Evolutionary conservation across 1,140 invertebrate species (phyloP), one percentile per base, ranked within the genome.

Genomic region (Lasioglossum baleicum): DNA sequence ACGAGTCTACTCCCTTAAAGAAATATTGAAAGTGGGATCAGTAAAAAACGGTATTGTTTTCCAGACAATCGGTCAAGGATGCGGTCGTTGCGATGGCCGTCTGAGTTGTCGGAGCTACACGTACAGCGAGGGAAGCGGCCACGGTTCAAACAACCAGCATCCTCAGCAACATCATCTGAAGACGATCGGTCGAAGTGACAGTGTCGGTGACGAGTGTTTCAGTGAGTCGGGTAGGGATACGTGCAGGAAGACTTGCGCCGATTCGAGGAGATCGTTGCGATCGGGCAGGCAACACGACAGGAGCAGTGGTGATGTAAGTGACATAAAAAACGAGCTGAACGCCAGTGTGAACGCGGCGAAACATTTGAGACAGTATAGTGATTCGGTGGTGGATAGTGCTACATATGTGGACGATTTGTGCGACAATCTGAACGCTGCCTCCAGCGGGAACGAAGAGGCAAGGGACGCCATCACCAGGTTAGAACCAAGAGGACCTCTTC

Each of bases 401-500:
- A 89, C 85, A 61, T 86, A 84, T 84, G 81, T 83, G 61, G 83
- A 84, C 74, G 81, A 89, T 81, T 76, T 86, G 75, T 88, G 85
- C 60, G 83, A 89, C 63, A 83, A 74, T 61, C 60, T 94, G 51
- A 93, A 94, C 76, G 63, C 73, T 17, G 51, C 74, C 44, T 80
- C 83, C 69, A 78, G 74, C 11, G 71, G 73, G 0, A 87, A 75
- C 77, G 90, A 91, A 26, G 91, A 92, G 58, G 87, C 88, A 1
- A 89, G 89, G 61, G 89, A 91, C 65, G 88, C 90, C 6, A 26
- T 91, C 17, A 81, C 88, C 10, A 88, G 89, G 56, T 66, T 91
- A 80, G 91, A 94, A 91, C 88, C 93, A 86, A 88, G 94, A 89
- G 85, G 92, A 89, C 60, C 92, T 86, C 87, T 89, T 64, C 83